Evolutionary conservation across 2,113 vertebrate genomes (phyloP).

Genomic region (Romanogobio albipinnatus): DNA sequence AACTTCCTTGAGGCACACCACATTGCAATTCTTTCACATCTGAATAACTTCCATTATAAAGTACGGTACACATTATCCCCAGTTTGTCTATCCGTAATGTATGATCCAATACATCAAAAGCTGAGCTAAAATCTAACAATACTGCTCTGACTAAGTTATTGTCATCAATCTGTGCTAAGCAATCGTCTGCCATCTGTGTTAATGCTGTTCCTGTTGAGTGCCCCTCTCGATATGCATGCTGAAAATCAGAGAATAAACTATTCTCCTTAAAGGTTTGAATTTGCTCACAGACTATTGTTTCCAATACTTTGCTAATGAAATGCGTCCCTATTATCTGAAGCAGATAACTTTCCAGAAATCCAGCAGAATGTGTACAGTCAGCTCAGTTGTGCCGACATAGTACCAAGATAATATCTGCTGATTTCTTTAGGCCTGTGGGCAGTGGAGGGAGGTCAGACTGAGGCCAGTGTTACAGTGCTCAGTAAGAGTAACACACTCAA

Average conservation of each 20-base stretch:
- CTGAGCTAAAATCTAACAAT: too few relatives aligned
- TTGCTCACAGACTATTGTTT: neutral
- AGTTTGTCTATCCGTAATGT: too few relatives aligned
- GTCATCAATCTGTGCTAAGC: too few relatives aligned
- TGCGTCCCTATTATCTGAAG: neutral
- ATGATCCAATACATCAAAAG: too few relatives aligned
- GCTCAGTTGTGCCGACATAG: neutral
- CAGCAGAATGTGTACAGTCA: neutral
- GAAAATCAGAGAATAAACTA: neutral
- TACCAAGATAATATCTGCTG: slow-evolving; percentile 32
- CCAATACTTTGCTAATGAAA: neutral
- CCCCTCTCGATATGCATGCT: neutral
- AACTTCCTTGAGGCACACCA: too few relatives aligned
- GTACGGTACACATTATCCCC: neutral
- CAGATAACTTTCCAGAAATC: neutral
- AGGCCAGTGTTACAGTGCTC: slow-evolving; percentile 24
- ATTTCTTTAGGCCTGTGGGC: slow-evolving; percentile 7
- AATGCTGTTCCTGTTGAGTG: too few relatives aligned
- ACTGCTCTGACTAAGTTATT: neutral
- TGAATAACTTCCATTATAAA: neutral
- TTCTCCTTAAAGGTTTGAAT: neutral
- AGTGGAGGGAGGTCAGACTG: slow-evolving; percentile 37
- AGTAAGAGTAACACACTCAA: neutral
- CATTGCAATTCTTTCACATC: neutral
- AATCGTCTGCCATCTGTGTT: too few relatives aligned